These are phyloP conservation scores for Madoqua kirkii DNA, from an alignment of 2,113 vertebrate genomes.

Conservation along the genomic window DNA sequence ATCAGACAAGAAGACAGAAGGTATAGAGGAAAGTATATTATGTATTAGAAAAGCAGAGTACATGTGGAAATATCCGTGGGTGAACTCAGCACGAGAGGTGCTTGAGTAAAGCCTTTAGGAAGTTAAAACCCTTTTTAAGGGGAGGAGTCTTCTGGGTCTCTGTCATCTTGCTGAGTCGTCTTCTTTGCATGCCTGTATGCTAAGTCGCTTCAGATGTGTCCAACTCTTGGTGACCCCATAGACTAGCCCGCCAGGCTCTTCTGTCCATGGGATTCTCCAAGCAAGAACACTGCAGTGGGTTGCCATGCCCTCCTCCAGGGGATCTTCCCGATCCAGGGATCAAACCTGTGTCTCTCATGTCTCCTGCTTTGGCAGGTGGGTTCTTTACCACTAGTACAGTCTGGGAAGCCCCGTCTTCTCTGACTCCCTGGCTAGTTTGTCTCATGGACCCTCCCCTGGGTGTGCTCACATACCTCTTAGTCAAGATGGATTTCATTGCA, in stretches of 20 bases:
- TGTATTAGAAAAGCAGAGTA: background rate
- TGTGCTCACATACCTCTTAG: background rate
- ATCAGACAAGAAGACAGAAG: background rate
- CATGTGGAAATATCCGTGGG: background rate
- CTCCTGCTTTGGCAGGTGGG: background rate
- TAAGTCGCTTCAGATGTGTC: background rate
- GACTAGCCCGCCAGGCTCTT: background rate
- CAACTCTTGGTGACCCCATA: background rate
- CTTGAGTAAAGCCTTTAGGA: background rate
- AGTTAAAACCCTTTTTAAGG: background rate
- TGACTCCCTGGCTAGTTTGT: background rate
- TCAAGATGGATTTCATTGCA: background rate
- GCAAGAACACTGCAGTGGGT: background rate
- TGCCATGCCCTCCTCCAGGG: background rate
- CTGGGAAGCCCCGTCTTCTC: background rate
- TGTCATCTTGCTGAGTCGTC: background rate
- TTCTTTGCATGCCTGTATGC: background rate
- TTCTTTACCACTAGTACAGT: background rate
- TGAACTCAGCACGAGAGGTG: background rate
- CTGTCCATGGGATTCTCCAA: background rate
- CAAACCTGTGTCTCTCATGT: background rate
- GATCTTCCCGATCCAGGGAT: background rate
- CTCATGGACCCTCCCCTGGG: background rate
- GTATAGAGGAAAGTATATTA: background rate
- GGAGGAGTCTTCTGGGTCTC: background rate